Conservation (phyloP, 1,140 invertebrate genomes). For the Bursaphelenchus mucronatus region DNA sequence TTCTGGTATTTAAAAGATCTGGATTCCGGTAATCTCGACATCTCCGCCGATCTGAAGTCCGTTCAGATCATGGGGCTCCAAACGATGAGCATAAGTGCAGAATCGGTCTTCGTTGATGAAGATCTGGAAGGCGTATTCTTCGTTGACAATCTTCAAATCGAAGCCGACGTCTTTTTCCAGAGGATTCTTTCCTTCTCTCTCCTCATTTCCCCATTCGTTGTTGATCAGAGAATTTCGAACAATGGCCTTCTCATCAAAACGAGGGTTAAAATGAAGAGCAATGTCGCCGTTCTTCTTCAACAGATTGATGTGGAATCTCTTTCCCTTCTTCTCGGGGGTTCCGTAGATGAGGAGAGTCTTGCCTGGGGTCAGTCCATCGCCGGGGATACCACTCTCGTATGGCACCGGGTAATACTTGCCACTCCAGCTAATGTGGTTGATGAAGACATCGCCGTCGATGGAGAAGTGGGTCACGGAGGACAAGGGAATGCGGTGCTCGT, state of each 20-base stretch:
- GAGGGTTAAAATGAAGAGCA: conserved; percentile 57
- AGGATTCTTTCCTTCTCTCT: conserved; percentile 50
- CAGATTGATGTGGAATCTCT: conserved; percentile 57
- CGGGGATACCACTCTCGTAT: conserved; percentile 10
- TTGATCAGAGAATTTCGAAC: conserved; percentile 46
- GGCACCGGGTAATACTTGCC: conserved; percentile 56
- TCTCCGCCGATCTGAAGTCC: conserved; percentile 59
- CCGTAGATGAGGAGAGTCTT: conserved; percentile 54
- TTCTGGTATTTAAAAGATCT: conserved; percentile 38
- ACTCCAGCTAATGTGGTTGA: conserved; percentile 58
- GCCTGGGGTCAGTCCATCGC: conserved; percentile 46
- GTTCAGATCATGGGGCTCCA: conserved; percentile 54
- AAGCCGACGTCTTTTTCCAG: conserved; percentile 57
- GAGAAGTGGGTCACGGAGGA: conserved; percentile 50
- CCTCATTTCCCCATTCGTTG: conserved; percentile 58
- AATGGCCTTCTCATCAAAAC: conserved; percentile 57
- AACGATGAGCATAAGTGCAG: conserved; percentile 54
- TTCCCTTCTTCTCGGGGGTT: conserved; percentile 56
- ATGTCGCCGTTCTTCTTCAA: conserved; percentile 60
- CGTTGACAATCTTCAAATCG: conserved; percentile 54
- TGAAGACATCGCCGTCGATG: conserved; percentile 55
- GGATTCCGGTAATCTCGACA: conserved; percentile 53
- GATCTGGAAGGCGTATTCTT: conserved; percentile 54
- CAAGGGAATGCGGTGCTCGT: conserved; percentile 57
- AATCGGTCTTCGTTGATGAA: conserved; percentile 57